Evolutionary conservation across 1,140 invertebrate species (phyloP), one percentile per base, ranked within the genome.

Genomic region (Zaprionus kolodkinae): DNA sequence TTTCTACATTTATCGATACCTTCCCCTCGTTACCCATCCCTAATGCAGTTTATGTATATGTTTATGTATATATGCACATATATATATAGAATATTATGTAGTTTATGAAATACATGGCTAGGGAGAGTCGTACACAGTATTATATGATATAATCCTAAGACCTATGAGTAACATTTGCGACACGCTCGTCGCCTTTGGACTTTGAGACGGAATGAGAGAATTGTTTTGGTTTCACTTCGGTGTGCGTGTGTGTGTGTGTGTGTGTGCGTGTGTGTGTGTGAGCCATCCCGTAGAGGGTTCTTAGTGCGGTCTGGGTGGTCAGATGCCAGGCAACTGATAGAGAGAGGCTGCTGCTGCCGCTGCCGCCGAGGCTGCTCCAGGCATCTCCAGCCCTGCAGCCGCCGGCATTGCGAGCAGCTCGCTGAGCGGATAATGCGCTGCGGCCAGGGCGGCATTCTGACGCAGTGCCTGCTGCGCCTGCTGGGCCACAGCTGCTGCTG

Each of bases 381-480:
- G 80, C 85, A 96, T 93, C 76, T 96, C 95, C 25, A 96, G 93
- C 38, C 95, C 94, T 76, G 40, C n/a, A 2, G 17, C 45, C 45
- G 95, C 94, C 76, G 95, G 95, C 21, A 96, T 94, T 1, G 94
- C 95, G 10, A 96, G 91, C 43, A 96, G 91, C 85, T 96, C 95
- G 83, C 94, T 95, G 93, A 96, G 95, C 38, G 94, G 95, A 91
- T 96, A 96, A 40, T 87, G 84, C 9, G 84, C 84, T 0, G 84
- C 84, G 11, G 84, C 84, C 93, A 95, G 57, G 94, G 93, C 35
- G 93, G 94, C 55, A 65, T 91, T 72, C 61, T 91, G 72, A 35
- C 84, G 84, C 21, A 87, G 5, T 10, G 45, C 45, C 11, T 50
- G 33, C 15, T 87, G 84, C n/a, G 77, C 84, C 67, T 87, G 83